Percentiles rank a stretch among this genome's conserved stretches.
Evolutionary conservation across 2,797 vertebrate species (phyloP).

Genomic region (Rhynchonycteris naso): DNA sequence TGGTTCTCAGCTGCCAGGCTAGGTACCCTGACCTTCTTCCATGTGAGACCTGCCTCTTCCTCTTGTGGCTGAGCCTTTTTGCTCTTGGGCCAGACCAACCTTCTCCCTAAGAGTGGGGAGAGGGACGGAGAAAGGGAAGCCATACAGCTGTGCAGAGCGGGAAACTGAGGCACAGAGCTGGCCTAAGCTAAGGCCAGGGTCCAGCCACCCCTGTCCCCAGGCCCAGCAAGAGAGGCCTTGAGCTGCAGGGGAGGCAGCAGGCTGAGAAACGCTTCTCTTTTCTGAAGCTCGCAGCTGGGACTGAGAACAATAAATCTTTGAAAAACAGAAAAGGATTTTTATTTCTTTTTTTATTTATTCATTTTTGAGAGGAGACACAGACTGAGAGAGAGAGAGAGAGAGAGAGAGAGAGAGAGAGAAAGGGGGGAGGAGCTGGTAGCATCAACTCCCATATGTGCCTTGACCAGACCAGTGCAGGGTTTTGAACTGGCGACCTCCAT

Average conservation of each 20-base stretch:
- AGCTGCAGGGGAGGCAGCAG: background rate
- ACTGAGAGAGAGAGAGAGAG: too few species aligned
- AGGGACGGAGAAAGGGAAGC: background rate
- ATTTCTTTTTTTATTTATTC: too few species aligned
- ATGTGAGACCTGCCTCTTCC: background rate
- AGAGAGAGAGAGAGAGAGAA: too few species aligned
- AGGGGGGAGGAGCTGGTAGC: too few species aligned
- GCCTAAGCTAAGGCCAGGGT: background rate
- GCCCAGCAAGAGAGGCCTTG: background rate
- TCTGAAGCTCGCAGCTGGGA: conserved; percentile 71
- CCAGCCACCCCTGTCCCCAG: background rate
- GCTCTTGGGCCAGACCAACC: background rate
- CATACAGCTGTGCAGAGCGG: background rate
- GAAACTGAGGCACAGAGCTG: background rate
- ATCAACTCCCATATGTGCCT: too few species aligned
- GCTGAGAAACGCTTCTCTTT: conserved; percentile 45
- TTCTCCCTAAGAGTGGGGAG: background rate
- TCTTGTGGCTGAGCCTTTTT: background rate
- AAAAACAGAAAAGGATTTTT: conserved; percentile 73
- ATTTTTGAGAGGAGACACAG: too few species aligned
- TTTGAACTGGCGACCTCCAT: too few species aligned
- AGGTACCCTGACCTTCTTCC: background rate
- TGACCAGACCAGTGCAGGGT: too few species aligned
- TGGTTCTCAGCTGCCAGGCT: background rate
- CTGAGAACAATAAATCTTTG: conserved; percentile 79